phyloP scores from a whole-genome alignment of 1,140 invertebrate species.

The Drosophila nigromelanica region DNA sequence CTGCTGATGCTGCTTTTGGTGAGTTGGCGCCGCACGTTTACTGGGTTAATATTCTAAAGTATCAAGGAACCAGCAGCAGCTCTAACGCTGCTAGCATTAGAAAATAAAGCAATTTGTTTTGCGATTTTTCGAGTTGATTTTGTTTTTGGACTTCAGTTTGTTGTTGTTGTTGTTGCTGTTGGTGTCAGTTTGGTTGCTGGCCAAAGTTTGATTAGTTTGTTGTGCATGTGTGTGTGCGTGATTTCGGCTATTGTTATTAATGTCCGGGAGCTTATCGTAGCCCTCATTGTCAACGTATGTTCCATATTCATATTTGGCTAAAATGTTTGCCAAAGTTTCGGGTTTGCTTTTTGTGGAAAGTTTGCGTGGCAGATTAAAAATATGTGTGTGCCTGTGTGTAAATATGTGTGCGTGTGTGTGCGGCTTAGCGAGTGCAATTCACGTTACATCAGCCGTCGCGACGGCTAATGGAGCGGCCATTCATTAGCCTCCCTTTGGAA shows the following conservation, averaged over 20 bases:
- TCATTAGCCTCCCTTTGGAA: slow-evolving; percentile 16
- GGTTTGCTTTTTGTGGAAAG: slow-evolving; percentile 25
- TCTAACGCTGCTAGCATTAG: slow-evolving; percentile 32
- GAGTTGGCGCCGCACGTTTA: slow-evolving; percentile 32
- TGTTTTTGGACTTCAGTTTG: slow-evolving; percentile 4
- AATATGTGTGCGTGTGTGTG: too few relatives aligned
- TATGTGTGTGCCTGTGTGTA: slow-evolving; percentile 12
- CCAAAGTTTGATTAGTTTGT: slow-evolving; percentile 78
- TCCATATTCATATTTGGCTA: slow-evolving; percentile 48
- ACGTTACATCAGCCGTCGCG: slow-evolving; percentile 12
- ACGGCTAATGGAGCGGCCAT: slow-evolving; percentile 35
- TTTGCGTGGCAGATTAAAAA: slow-evolving; percentile 2
- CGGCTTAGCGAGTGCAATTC: slow-evolving; percentile 26
- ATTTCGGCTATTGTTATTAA: slow-evolving; percentile 70
- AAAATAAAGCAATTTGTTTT: slow-evolving; percentile 81
- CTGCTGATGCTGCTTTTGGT: neutral
- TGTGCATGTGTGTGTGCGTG: slow-evolving; percentile 53
- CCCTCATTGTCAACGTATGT: slow-evolving; percentile 13
- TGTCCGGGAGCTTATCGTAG: slow-evolving; percentile 59
- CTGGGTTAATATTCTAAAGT: slow-evolving; percentile 55
- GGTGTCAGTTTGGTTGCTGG: slow-evolving; percentile 12
- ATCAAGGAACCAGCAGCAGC: slow-evolving; percentile 44
- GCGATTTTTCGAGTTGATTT: slow-evolving; percentile 62
- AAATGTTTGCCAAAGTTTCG: slow-evolving; percentile 48
- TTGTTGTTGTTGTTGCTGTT: slow-evolving; percentile 29